A percentile compares a stretch with the other conserved stretches of the same genome.
Evolutionary conservation across 2,113 vertebrate species (phyloP).

Genomic region (Neolamprologus fasciatus): DNA sequence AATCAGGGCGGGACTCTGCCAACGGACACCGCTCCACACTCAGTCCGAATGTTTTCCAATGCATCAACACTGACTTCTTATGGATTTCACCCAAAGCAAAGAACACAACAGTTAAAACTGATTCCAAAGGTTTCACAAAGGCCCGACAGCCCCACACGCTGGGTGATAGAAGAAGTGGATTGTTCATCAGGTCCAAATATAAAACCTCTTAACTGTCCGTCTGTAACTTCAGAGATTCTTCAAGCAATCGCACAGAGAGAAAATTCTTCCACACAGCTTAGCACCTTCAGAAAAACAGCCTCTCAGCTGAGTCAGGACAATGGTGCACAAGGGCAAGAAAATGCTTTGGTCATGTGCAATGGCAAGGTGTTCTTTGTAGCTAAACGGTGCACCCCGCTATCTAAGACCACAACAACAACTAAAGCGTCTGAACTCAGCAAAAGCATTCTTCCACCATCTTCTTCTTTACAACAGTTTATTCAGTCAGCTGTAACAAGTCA

Average conservation of each 20-base stretch:
- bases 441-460: background rate
- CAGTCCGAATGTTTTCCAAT: slow-evolving; percentile 33
- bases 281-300: background rate
- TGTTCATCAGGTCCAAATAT: slow-evolving; percentile 40
- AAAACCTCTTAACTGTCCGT: slow-evolving; percentile 71
- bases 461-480: background rate
- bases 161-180: slow-evolving; percentile 76
- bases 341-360: slow-evolving; percentile 80
- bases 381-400: slow-evolving; percentile 42
- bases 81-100: background rate
- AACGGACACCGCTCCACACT: background rate
- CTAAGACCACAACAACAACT: background rate
- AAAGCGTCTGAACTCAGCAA: background rate
- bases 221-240: slow-evolving; percentile 70
- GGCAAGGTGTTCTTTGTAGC: slow-evolving; percentile 81
- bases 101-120: slow-evolving; percentile 30
- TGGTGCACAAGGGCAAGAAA: slow-evolving; percentile 62
- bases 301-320: slow-evolving; percentile 35
- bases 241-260: slow-evolving; percentile 64
- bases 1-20: slow-evolving; percentile 47
- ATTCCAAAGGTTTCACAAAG: slow-evolving; percentile 21
- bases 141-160: slow-evolving; percentile 73
- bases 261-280: background rate
- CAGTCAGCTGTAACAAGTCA: background rate
- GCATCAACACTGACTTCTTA: background rate